phyloP scores from a whole-genome alignment of 2,113 vertebrate genomes.

The Python bivittatus region DNA sequence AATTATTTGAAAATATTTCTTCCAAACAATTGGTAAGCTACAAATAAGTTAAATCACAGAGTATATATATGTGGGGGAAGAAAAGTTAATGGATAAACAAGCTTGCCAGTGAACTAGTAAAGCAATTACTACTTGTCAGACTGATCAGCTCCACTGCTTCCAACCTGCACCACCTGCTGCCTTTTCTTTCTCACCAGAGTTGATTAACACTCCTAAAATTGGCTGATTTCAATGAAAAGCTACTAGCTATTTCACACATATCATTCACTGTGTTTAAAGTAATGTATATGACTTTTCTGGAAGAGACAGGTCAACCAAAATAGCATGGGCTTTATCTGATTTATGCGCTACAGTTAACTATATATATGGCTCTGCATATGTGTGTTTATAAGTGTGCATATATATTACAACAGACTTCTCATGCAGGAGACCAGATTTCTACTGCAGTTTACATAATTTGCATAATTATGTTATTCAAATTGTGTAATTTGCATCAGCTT shows the following conservation, averaged over 20 bases:
- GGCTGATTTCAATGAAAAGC: not conserved
- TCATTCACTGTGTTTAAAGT: not conserved
- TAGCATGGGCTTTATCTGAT: not conserved
- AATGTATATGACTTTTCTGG: not conserved
- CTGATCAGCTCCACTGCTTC: not conserved
- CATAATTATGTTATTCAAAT: too few species aligned
- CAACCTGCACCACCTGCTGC: not conserved
- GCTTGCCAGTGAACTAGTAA: not conserved
- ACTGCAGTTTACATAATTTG: too few species aligned
- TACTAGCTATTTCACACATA: not conserved
- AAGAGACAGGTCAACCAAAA: not conserved
- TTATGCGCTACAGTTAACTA: not conserved
- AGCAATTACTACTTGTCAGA: not conserved
- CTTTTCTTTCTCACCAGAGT: conserved; percentile 28
- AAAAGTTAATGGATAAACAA: not conserved
- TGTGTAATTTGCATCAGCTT: too few species aligned
- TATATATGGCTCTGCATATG: too few species aligned
- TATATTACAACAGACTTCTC: too few species aligned
- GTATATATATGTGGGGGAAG: not conserved
- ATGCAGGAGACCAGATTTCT: too few species aligned
- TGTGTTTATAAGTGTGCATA: too few species aligned
- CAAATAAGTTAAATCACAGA: not conserved
- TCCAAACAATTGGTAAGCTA: not conserved
- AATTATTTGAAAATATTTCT: conserved; percentile 18
- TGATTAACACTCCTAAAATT: not conserved